Percentiles rank a stretch among this genome's conserved stretches.
phyloP scores from a whole-genome alignment of 2,797 vertebrate species.

The Sebastes itinus region DNA sequence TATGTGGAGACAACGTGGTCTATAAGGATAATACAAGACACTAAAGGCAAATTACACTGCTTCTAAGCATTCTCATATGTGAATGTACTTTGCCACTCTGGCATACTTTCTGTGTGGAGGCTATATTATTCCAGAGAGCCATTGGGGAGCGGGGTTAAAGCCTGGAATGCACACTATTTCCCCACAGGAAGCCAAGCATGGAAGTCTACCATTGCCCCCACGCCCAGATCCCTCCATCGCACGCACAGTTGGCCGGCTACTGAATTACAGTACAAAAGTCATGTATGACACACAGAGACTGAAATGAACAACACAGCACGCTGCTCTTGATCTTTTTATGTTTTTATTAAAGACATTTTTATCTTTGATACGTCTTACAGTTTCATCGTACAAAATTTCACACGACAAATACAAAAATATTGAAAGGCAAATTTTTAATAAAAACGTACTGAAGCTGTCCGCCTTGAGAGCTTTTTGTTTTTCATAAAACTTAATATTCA shows the following conservation, averaged over 20 bases:
- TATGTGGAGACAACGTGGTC: neutral
- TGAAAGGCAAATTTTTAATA: conserved; percentile 21
- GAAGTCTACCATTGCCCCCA: conserved; percentile 68
- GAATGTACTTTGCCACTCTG: conserved; percentile 40
- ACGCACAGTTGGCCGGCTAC: conserved; percentile 24
- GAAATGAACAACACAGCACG: neutral
- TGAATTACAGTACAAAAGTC: conserved; percentile 5
- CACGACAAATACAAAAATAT: conserved; percentile 72
- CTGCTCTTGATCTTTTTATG: conserved; percentile 10
- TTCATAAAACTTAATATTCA: conserved; percentile 55
- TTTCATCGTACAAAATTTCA: conserved; percentile 66
- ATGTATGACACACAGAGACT: neutral
- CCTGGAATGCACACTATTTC: conserved; percentile 81
- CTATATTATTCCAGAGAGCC: conserved; percentile 73
- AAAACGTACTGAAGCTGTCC: conserved; percentile 51
- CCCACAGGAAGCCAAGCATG: conserved; percentile 75
- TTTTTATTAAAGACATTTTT: conserved; percentile 70
- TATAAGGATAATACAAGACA: conserved; percentile 6
- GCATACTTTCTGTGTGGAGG: conserved; percentile 49
- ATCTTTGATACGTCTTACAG: conserved; percentile 52
- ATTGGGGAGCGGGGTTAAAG: conserved; percentile 71
- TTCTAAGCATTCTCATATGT: conserved; percentile 52
- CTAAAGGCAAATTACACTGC: conserved; percentile 7
- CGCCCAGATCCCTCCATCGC: conserved; percentile 67
- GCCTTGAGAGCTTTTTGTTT: conserved; percentile 54